Percentiles rank a stretch among this genome's conserved stretches.
Evolutionary conservation across 2,113 vertebrate species (phyloP).

Genomic region (Colaptes auratus): DNA sequence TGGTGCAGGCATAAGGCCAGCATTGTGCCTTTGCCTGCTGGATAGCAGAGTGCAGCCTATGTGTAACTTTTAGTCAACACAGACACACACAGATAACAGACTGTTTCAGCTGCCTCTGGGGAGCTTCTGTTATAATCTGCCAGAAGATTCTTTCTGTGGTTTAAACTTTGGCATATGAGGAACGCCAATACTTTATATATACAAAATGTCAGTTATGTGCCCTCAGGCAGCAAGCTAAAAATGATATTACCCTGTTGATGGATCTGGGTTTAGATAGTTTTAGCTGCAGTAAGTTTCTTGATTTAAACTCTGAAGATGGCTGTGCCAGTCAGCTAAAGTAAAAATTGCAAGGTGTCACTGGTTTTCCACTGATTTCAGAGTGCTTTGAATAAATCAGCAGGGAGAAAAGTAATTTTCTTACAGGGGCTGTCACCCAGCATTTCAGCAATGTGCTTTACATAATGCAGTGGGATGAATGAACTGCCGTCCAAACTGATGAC

Average conservation of each 20-base stretch:
- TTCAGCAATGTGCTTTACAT: background rate
- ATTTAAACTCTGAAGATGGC: conserved; percentile 26
- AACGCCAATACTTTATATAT: conserved; percentile 67
- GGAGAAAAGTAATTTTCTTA: background rate
- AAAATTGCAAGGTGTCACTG: background rate
- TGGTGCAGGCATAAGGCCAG: background rate
- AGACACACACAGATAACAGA: conserved; percentile 55
- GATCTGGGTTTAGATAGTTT: conserved; percentile 39
- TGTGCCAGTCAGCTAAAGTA: background rate
- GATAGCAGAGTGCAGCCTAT: conserved; percentile 24
- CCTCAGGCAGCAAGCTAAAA: conserved; percentile 60
- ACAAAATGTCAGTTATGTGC: conserved; percentile 72
- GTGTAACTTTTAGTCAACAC: conserved; percentile 61
- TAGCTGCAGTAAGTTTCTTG: conserved; percentile 34
- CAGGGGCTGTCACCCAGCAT: background rate
- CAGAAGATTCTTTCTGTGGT: conserved; percentile 72
- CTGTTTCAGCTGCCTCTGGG: conserved; percentile 58
- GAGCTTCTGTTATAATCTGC: conserved; percentile 65
- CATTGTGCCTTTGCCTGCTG: conserved; percentile 28
- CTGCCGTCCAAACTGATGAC: background rate
- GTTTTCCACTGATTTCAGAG: background rate
- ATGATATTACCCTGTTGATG: conserved; percentile 50
- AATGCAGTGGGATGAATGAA: background rate
- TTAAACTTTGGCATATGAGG: conserved; percentile 77
- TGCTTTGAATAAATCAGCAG: background rate